Base-by-base conservation (phyloP, 2,113 vertebrate genomes). In the Ursus arctos region DNA sequence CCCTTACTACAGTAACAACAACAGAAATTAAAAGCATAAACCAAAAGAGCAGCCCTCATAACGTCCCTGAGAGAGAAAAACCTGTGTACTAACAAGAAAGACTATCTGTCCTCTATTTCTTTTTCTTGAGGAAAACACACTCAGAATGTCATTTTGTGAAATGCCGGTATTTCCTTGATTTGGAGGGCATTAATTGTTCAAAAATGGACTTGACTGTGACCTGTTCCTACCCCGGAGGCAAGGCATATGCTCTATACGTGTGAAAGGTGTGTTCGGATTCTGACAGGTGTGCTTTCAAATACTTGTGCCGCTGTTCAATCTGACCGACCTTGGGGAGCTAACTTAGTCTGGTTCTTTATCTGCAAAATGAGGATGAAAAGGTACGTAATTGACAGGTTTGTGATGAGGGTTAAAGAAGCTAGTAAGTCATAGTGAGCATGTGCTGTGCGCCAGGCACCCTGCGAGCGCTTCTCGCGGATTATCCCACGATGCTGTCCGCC, bases 21-120 rank as follows among this genome's bases (percentile, higher is more conserved):
- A 84, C 40, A 33, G 80, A 91, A 96, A 96, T 84, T 84, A 96
- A 95, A 98, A 67, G 40, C 31, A 81, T 65, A 87, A 86, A 76
- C 87, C 53, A 65, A 95, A 74, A 51, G 57, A 95, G 24, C 63
- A 91, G 51, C 36, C 76, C 88, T 79, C 63, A 11, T 4, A 15
- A 11, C 28, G 1, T 81, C 83, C 92, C 92, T 79, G 53, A 71
- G 94, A 94, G 88, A 67, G n/a, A 40, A 87, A 77, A 59, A 47
- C 3, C 59, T 4, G 0, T 3, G 51, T 24, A 2, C 51, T 67
- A 72, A 51, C 80, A 92, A 87, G 49, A 79, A 97, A 91, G 74
- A 11, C 0, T 21, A 18, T 55, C 72, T 63, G 26, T 76, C 59
- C 57, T 72, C 19, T 31, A 2, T 53, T 85, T 82, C 40, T 89